Evolutionary conservation across 2,113 vertebrate species (phyloP), one percentile per base, ranked within the genome.

Genomic region (Damaliscus lunatus): DNA sequence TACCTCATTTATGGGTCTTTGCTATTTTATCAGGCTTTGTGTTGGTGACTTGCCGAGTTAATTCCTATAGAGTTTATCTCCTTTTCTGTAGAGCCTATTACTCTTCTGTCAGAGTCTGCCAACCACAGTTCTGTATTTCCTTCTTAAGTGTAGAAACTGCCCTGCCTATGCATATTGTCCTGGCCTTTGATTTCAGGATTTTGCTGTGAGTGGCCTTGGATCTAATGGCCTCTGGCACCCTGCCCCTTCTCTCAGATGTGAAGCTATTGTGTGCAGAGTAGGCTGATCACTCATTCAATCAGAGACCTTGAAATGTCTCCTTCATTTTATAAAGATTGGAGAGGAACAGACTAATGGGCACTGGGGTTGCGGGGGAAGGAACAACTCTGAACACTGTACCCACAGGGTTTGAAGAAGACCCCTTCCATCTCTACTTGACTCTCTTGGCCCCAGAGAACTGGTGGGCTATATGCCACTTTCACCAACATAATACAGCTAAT

Each of bases 261-360:
- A 97, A 92, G 33, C 71, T 31, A 23, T 52, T 97, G 64, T 95
- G 29, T 60, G n/a, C 21, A 50, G 23, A 80, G 53, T 40, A 71
- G 87, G 90, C 48, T 27, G 36, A 86, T 81, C 53, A 33, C 16
- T 86, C 74, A 91, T 80, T 96, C 33, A 82, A 0, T 50, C 64
- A 43, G 60, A 52, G 88, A 96, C 83, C 94, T 96, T 90, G 96
- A 92, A 86, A 95, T 67, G 60, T 90, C 80, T 92, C 53, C 77
- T 89, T 91, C 17, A 29, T 31, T 93, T 33, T 59, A 9, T 57
- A 16, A 67, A 46, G 48, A 77, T 77, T 94, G 27, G 53, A 92
- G 50, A 85, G 15, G 46, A 94, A 25, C 17, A 96, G 46, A 11
- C 53, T 74, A 33, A 46, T 48, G n/a, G 33, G 71, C 71, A 27